Evolutionary conservation across 1,140 invertebrate species (phyloP), one percentile per base, ranked within the genome.

Genomic region (Mesaphorura yosii): DNA sequence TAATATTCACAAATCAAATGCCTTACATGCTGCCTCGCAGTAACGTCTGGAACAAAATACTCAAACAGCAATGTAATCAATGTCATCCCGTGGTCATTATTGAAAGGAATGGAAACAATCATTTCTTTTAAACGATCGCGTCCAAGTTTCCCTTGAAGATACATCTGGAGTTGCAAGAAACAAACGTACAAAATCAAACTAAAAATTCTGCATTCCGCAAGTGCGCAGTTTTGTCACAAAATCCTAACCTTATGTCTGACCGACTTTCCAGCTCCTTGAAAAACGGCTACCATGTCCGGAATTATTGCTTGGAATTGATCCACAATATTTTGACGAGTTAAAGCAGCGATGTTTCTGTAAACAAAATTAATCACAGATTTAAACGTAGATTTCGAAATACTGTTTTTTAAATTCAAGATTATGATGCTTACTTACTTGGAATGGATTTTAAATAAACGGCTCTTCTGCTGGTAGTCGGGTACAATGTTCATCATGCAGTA

Each of bases 361-460:
- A 34, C n/a, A n/a, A n/a, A n/a, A n/a, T n/a, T n/a, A n/a, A n/a
- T n/a, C n/a, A n/a, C n/a, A n/a, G n/a, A n/a, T n/a, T n/a, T n/a
- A n/a, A n/a, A n/a, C n/a, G n/a, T n/a, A n/a, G n/a, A n/a, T n/a
- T n/a, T n/a, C n/a, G n/a, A n/a, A n/a, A n/a, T n/a, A n/a, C n/a
- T n/a, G n/a, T n/a, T n/a, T n/a, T n/a, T n/a, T n/a, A n/a, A n/a
- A n/a, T n/a, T n/a, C n/a, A n/a, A n/a, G n/a, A n/a, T n/a, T n/a
- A n/a, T n/a, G n/a, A n/a, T n/a, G n/a, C n/a, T n/a, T n/a, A 23
- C 48, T 51, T 51, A 59, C 57, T 48, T 47, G 40, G 41, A 55
- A 37, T 59, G 48, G 7, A 48, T 52, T 40, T 55, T 59, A 22
- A 55, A 59, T 10, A 48, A 10, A 17, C 28, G 17, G 38, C 57